These are phyloP conservation scores for Steatornis caripensis DNA, from an alignment of 2,113 vertebrate species.

Conservation along the genomic window DNA sequence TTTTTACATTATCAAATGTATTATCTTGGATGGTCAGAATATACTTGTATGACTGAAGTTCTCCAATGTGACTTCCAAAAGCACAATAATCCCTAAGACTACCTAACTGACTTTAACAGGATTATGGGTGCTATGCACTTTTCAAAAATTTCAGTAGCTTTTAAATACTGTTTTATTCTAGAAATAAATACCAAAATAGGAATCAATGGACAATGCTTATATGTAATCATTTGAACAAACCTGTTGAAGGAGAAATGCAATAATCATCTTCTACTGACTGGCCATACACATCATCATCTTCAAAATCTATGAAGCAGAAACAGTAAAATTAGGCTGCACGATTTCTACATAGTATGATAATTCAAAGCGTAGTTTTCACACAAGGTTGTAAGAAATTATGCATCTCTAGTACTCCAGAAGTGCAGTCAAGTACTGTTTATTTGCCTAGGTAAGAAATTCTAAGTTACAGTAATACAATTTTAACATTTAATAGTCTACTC, in stretches of 20 bases:
- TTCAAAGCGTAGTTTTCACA: not conserved
- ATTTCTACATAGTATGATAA: not conserved
- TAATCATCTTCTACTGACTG: slow-evolving; percentile 98
- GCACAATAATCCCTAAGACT: not conserved
- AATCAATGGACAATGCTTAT: not conserved
- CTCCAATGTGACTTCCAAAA: not conserved
- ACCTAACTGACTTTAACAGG: not conserved
- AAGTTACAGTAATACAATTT: not conserved
- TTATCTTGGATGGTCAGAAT: no score
- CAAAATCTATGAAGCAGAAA: slow-evolving; percentile 83
- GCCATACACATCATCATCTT: slow-evolving; percentile 95
- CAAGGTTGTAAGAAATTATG: not conserved
- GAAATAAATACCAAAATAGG: not conserved
- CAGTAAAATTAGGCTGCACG: not conserved
- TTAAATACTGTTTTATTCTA: not conserved
- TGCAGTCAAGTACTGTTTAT: not conserved
- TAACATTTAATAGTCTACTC: not conserved
- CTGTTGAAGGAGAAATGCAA: slow-evolving; percentile 98
- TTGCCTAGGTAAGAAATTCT: not conserved
- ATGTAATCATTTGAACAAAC: slow-evolving; percentile 69
- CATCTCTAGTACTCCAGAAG: not conserved
- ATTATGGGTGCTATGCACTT: not conserved
- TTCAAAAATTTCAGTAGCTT: not conserved
- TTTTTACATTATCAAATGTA: not conserved
- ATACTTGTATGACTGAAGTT: accelerated